phyloP scores from a whole-genome alignment of 2,888 invertebrate genomes.

The Axea sp. region DNA sequence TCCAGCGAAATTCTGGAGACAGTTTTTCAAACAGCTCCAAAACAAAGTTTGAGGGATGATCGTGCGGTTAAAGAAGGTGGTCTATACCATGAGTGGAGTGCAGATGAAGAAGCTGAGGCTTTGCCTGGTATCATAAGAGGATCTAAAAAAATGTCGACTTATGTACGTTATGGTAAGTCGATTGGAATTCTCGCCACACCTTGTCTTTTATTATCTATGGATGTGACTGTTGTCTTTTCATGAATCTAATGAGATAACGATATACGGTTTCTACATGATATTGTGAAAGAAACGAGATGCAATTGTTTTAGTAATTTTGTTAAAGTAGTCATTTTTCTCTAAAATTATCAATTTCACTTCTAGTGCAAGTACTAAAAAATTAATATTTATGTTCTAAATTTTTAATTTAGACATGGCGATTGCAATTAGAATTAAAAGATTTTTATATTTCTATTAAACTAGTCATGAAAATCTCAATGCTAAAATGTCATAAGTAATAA shows the following conservation, averaged over 20 bases:
- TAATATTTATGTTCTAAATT: too few relatives aligned
- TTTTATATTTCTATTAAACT: too few relatives aligned
- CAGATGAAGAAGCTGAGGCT: constrained; percentile 14
- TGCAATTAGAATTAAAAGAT: too few relatives aligned
- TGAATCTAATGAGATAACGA: constrained; percentile 40
- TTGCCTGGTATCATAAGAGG: constrained; percentile 1
- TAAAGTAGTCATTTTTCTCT: too few relatives aligned
- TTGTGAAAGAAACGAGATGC: too few relatives aligned
- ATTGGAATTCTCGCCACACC: constrained; percentile 37
- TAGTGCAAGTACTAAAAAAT: too few relatives aligned
- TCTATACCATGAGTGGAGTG: not conserved
- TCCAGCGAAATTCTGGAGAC: constrained; percentile 19
- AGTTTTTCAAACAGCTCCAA: constrained; percentile 12
- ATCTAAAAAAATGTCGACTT: constrained; percentile 68
- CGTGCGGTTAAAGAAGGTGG: not conserved
- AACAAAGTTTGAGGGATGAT: constrained; percentile 4
- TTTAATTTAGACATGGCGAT: too few relatives aligned
- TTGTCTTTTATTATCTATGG: constrained; percentile 73
- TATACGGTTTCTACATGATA: too few relatives aligned
- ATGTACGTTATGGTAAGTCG: constrained; percentile 76
- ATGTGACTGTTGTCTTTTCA: constrained; percentile 68
- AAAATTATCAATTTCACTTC: too few relatives aligned
- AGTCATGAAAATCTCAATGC: too few relatives aligned
- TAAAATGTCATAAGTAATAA: too few relatives aligned
- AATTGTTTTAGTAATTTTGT: too few relatives aligned